Evolutionary conservation across 2,888 invertebrate species (phyloP), one percentile per base, ranked within the genome.

Genomic region (Orthonevra nobilis): DNA sequence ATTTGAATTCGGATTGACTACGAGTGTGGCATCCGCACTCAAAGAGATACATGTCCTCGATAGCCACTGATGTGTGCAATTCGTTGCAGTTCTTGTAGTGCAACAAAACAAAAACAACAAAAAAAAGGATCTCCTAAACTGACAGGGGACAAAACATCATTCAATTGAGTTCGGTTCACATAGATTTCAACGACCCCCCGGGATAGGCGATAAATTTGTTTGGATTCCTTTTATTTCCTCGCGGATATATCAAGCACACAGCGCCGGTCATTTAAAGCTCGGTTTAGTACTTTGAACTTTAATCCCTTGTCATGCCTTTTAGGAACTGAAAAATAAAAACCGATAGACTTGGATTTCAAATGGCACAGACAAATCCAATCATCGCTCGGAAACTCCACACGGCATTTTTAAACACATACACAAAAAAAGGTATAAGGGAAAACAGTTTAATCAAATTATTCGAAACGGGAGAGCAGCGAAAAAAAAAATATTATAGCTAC

Each of bases 1-100:
- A 75, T 75, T 75, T 75, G 74, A 75, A 75, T 75, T 61, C 42
- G 74, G 54, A 61, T 46, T 56, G 66, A 44, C 66, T 66, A 14
- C 26, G 30, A 44, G 34, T 44, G 20, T 60, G 32, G 32, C 50
- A 63, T 14, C 61, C 14, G 38, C 10, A 17, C 28, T 56, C 36
- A 34, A 36, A 17, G 26, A 28, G 46, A 66, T 66, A 46, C 44
- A 54, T 54, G 54, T 54, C 66, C 66, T 54, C 44, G 32, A 44
- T 56, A 28, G 66, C 2, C 54, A 42, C 44, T 46, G 66, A 66
- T 66, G 66, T 66, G 66, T 66, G 54, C 23, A 56, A 40, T 12
- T 28, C 30, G 40, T 28, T 10, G 12, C 19, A 20, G 30, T 30
- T 28, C 38, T 40, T 42, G 1, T 42, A 1, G 26, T n/a, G n/a